These are phyloP conservation scores for Zaprionus inermis DNA, from an alignment of 1,140 invertebrate species.

Conservation along the genomic window DNA sequence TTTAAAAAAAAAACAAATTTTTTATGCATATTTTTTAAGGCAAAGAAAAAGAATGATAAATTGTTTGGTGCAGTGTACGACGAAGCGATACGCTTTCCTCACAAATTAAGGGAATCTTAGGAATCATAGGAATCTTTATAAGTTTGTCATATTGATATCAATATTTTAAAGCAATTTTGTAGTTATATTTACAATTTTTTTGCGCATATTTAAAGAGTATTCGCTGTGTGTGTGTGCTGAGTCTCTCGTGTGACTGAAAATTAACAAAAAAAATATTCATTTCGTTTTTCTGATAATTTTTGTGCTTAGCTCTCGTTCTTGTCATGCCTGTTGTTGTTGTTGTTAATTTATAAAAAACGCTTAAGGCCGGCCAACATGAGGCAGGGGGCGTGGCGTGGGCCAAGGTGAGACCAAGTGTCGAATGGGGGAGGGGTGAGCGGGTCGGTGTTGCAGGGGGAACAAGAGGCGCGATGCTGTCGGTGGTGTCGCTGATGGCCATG, in stretches of 20 bases:
- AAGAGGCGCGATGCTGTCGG: background rate
- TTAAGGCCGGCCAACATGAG: conserved; percentile 53
- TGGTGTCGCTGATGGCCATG: conserved; percentile 9
- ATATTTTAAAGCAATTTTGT: background rate
- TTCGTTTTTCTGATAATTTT: conserved; percentile 76
- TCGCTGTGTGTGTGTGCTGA: background rate
- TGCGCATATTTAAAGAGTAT: background rate
- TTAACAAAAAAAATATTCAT: conserved; percentile 76
- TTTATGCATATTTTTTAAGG: conserved; percentile 42
- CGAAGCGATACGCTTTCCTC: conserved; percentile 1
- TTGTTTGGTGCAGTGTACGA: background rate
- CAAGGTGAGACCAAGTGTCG: conserved; percentile 77
- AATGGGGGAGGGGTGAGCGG: background rate
- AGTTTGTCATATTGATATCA: background rate
- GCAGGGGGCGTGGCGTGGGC: conserved; percentile 14
- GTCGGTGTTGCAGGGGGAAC: too few relatives aligned
- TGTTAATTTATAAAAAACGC: conserved; percentile 82
- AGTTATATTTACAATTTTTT: too few relatives aligned
- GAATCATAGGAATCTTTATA: background rate
- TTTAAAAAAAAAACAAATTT: conserved; percentile 48
- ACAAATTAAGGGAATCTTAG: background rate
- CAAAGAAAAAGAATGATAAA: conserved; percentile 26
- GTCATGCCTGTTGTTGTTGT: conserved; percentile 47
- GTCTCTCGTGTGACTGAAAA: conserved; percentile 34
- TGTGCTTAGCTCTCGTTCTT: conserved; percentile 39